Conservation (phyloP, 1,140 invertebrate species). For the Pogonomyrmex barbatus region DNA sequence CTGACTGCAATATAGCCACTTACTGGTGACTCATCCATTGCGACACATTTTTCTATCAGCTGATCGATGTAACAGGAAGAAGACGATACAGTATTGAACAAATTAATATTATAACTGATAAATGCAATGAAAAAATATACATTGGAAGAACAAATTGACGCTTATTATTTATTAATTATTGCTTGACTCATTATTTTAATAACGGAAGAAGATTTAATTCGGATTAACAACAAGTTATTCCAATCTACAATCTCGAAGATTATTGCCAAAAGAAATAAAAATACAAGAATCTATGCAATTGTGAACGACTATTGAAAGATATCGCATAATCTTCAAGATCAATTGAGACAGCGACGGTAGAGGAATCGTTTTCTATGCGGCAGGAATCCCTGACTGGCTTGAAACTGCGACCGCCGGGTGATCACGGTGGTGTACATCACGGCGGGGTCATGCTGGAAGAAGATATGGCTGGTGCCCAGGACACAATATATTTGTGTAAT, state of each 20-base stretch:
- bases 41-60: conserved; percentile 49
- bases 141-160: neutral
- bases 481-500: conserved; percentile 98
- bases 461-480: conserved; percentile 94
- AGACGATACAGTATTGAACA: neutral
- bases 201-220: neutral
- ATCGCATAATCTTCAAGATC: neutral
- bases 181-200: neutral
- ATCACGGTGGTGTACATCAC: conserved; percentile 83
- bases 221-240: neutral
- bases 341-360: conserved; percentile 6
- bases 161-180: conserved; percentile 6
- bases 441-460: conserved; percentile 86
- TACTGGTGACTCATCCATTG: conserved; percentile 53
- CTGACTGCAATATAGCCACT: conserved; percentile 16
- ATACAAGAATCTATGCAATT: neutral
- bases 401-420: conserved; percentile 81
- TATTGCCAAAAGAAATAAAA: neutral
- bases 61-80: conserved; percentile 44
- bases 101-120: neutral
- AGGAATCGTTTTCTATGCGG: conserved; percentile 80
- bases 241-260: neutral
- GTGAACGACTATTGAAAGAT: conserved; percentile 41
- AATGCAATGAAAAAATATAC: neutral
- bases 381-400: conserved; percentile 81